These are phyloP conservation scores for Pogonognathellus flavescens DNA, from an alignment of 1,140 invertebrate genomes.

Conservation along the genomic window DNA sequence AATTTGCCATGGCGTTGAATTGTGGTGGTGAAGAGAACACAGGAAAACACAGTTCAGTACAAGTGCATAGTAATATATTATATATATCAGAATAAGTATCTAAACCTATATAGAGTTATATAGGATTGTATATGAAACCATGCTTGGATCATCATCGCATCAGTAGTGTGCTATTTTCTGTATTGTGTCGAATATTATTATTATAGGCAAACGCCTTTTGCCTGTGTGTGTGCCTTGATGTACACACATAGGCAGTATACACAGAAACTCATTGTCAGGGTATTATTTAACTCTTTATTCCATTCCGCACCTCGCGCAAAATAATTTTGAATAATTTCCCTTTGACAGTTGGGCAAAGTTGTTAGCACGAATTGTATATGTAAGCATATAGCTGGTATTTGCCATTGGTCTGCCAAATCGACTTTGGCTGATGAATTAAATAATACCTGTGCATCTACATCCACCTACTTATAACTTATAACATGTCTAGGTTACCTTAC, in stretches of 20 bases:
- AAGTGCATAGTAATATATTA: too few relatives aligned
- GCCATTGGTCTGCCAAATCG: not conserved
- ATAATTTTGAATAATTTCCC: conserved; percentile 37
- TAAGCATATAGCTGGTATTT: not conserved
- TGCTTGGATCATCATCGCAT: too few relatives aligned
- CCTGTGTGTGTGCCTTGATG: not conserved
- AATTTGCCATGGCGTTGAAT: not conserved
- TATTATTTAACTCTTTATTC: conserved; percentile 5
- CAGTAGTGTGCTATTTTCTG: too few relatives aligned
- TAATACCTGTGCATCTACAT: not conserved
- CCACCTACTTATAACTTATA: not conserved
- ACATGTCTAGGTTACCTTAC: not conserved
- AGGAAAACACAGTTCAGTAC: too few relatives aligned
- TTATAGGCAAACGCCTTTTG: not conserved
- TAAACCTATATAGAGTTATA: too few relatives aligned
- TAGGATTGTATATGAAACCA: too few relatives aligned
- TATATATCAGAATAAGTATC: too few relatives aligned
- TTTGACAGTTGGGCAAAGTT: conserved; percentile 33
- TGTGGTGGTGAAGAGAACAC: not conserved
- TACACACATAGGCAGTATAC: not conserved
- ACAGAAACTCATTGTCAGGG: not conserved
- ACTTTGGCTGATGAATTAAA: conserved; percentile 14
- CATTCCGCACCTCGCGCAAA: conserved; percentile 15
- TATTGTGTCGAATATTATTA: not conserved
- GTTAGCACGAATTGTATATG: conserved; percentile 5